Base-by-base conservation (phyloP, 2,113 vertebrate species). In the Fulmarus glacialis region DNA sequence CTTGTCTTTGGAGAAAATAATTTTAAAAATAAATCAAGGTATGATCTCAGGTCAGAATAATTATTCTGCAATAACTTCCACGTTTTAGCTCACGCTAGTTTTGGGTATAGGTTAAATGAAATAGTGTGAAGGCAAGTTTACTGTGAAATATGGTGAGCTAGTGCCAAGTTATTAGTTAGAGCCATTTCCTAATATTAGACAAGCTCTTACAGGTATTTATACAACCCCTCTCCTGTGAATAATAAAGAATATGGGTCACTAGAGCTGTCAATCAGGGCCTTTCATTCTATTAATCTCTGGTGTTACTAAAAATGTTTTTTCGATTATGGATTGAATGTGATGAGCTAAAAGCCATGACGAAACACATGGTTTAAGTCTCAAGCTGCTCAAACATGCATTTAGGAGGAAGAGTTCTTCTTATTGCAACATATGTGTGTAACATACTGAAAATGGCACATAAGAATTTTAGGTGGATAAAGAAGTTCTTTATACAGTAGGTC, bases 21-120 rank as follows among this genome's bases (percentile, higher is more conserved):
- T 70, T 89, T 92, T 23, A n/a, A 70, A 95, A 92, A 90, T 90
- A 64, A 84, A 56, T 81, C 73, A 58, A 74, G 83, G 93, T 86
- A 50, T 50, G 67, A 45, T 89, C 45, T 50, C 8, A 8, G 59
- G n/a, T 94, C 83, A 82, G 60, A 78, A 70, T 67, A 22, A 30
- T 78, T 71, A 74, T 67, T 84, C 70, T 43, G 20, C 64, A 78
- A 74, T 36, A 74, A 59, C 22, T 58, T 92, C 74, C n/a, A 34
- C 29, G 15, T 70, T 96, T 89, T 55, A 78, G 82, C 80, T 87
- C 36, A 11, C 11, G 6, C 23, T 63, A 9, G 9, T 34, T 93
- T 85, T 55, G 64, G 42, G 21, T 71, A 15, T 32, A 67, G 73
- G 71, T 62, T 32, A 38, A 77, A 77, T 83, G 82, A 66, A 93